A percentile compares a stretch with the other conserved stretches of the same genome.
These are phyloP conservation scores for Rhombomys opimus DNA, from an alignment of 2,113 vertebrate species.

Conservation along the genomic window DNA sequence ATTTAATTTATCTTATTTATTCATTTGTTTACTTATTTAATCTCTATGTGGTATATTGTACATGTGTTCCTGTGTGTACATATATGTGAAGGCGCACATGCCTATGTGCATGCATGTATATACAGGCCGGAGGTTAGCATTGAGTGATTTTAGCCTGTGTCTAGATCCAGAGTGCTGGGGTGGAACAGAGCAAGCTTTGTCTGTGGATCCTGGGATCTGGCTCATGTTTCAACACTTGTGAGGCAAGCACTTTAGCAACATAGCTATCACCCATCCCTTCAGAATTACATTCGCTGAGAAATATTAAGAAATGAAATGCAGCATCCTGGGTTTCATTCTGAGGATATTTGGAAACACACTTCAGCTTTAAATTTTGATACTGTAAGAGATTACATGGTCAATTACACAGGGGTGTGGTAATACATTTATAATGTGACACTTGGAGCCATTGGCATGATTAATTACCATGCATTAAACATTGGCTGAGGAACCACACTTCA, in stretches of 20 bases:
- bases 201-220: no score
- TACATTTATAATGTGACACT: constrained; percentile 73
- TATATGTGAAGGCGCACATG: background rate
- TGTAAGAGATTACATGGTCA: constrained; percentile 72
- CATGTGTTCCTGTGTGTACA: background rate
- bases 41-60: background rate
- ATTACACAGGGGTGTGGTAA: constrained; percentile 69
- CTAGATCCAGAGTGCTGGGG: no score
- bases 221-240: background rate
- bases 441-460: constrained; percentile 56
- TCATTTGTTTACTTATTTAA: background rate
- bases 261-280: no score
- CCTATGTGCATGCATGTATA: no score
- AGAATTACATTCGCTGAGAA: background rate
- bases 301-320: background rate
- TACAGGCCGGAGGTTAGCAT: background rate
- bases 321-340: constrained; percentile 17
- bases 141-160: background rate
- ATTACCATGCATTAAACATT: constrained; percentile 70
- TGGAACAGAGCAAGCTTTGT: no score
- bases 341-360: constrained; percentile 40
- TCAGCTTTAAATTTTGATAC: constrained; percentile 68
- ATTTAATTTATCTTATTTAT: background rate
- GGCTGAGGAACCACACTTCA: constrained; percentile 47
- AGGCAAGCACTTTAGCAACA: no score